Percentiles rank a stretch among this genome's conserved stretches.
Evolutionary conservation across 2,113 vertebrate species (phyloP).

Genomic region (Baryphthengus martii): DNA sequence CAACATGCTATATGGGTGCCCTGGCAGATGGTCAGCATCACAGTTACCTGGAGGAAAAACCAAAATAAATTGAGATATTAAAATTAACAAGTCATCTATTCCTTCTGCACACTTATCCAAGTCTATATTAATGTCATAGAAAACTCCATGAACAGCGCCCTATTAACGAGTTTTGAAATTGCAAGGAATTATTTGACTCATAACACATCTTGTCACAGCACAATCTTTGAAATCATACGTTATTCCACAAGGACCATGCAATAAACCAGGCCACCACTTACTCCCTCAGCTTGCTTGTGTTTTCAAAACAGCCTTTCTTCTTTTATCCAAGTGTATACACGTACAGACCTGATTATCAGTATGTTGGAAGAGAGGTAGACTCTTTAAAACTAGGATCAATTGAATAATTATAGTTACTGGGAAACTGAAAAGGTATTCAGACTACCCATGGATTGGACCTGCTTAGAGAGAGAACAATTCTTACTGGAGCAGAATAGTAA

Average conservation of each 20-base stretch:
- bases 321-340: too few relatives aligned
- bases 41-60: neutral
- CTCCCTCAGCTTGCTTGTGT: too few relatives aligned
- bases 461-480: neutral
- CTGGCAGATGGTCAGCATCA: neutral
- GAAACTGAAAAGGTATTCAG: neutral
- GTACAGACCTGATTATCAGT: rapidly evolving
- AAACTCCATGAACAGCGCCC: neutral
- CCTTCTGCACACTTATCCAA: neutral
- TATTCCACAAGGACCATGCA: neutral
- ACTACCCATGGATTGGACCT: rapidly evolving
- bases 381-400: neutral
- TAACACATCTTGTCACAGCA: neutral
- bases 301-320: too few relatives aligned
- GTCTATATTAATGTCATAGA: neutral
- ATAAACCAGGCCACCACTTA: neutral
- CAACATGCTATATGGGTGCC: neutral
- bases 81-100: neutral
- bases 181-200: neutral
- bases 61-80: neutral
- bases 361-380: neutral
- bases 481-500: neutral
- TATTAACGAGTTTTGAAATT: neutral
- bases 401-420: too few relatives aligned
- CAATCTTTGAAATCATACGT: neutral